Evolutionary conservation across 2,113 vertebrate species (phyloP), one percentile per base, ranked within the genome.

Genomic region (Eulemur macaco): DNA sequence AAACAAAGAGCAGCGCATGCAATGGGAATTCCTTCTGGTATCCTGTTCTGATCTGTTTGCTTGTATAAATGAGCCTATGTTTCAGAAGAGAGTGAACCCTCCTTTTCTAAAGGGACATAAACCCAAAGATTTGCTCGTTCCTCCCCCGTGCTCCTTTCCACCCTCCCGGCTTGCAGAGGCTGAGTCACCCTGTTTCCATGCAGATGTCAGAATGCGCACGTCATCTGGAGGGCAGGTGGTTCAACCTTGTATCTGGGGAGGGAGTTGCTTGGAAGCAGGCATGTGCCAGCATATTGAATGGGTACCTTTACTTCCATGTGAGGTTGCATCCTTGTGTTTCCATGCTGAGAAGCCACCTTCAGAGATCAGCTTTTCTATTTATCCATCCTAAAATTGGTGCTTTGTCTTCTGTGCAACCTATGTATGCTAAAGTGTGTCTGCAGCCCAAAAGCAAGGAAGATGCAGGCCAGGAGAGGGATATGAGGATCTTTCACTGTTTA

Each of bases 51-150:
- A 97, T 64, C 91, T 84, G 15, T 94, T 54, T 85, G 6, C 74
- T 96, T 47, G 11, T 96, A 78, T 86, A 95, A 96, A 94, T 25
- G 94, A 96, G 63, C 52, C 73, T 2, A 1, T 77, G 45, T 84
- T 96, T 94, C 52, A 78, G 58, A 89, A 69, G 52, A 77, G 8
- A 80, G 39, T 37, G 58, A 81, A 37, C 27, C 29, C 31, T 50
- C 39, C 7, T 84, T 31, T 27, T 63, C 37, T 23, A 39, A 74
- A 86, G 88, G 87, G 15, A 54, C 50, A 25, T 20, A 29, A 58
- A 80, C 47, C 42, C 68, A 37, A 45, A 37, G 45, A 78, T 76
- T 83, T 71, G 56, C 54, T 85, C 23, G 1, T 50, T 74, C n/a
- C 27, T n/a, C n/a, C 21, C 20, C n/a, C 1, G 20, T 45, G 34